These are phyloP conservation scores for Pionites leucogaster DNA, from an alignment of 2,113 vertebrate genomes.

Conservation along the genomic window DNA sequence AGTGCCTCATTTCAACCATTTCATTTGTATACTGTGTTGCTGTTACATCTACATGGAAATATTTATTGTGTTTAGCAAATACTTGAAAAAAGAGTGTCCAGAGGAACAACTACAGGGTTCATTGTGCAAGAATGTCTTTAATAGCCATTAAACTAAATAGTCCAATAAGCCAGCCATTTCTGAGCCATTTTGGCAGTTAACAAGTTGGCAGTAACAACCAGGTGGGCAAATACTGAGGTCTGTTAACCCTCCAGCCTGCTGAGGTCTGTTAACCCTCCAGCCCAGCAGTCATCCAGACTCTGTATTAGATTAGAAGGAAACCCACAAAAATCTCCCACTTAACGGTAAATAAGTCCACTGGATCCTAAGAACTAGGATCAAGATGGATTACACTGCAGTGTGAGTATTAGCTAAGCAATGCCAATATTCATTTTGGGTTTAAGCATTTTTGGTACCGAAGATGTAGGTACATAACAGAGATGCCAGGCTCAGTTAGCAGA, in stretches of 20 bases:
- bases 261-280: neutral
- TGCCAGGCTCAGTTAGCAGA: neutral
- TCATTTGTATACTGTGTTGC: neutral
- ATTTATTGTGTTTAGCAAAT: conserved; percentile 1
- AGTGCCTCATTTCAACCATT: neutral
- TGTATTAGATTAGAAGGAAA: neutral
- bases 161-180: neutral
- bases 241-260: neutral
- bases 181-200: neutral
- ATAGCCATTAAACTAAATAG: neutral
- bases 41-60: neutral
- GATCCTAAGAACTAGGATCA: neutral
- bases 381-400: neutral
- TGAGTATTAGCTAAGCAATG: neutral
- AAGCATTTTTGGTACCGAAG: neutral
- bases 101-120: neutral
- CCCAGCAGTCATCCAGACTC: neutral
- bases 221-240: neutral
- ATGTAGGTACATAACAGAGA: neutral
- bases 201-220: neutral
- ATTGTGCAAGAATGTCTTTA: neutral
- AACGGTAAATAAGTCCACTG: neutral
- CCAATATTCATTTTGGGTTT: neutral
- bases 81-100: neutral
- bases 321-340: neutral